Base-by-base conservation (phyloP, 2,797 vertebrate genomes). In the Channallabes apus region DNA sequence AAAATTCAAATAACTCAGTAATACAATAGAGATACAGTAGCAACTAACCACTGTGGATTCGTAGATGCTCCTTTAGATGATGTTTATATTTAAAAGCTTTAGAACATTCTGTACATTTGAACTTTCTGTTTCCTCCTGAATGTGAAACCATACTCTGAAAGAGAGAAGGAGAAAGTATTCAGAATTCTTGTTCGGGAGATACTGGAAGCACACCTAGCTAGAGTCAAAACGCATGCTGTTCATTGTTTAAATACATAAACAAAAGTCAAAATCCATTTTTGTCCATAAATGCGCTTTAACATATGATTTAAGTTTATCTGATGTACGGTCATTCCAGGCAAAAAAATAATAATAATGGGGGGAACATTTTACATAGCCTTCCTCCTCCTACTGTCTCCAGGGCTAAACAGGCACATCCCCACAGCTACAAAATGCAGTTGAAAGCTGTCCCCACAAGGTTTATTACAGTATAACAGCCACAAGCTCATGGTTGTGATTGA, bases 11-110 rank as follows among this genome's bases (percentile, higher is more conserved):
- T 54, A 18, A 54, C 54, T 14, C 29, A 35, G 12, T 9, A 4
- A 76, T 56, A 73, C 22, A 73, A 22, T 20, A 22, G 0, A 6
- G 80, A 86, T 84, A 58, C 77, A 11, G 3, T 81, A 46, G 29
- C 32, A 51, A 94, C 96, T 97, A 94, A 99, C 98, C 98, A 77
- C 98, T 99, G 93, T 99, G 98, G 89, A 99, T 99, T 92, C 98
- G 96, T 93, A 99, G 95, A 93, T 99, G 98, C 93, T 99, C 98
- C 93, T 99, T 99, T 91, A 99, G 96, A 92, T 99, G 98, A 91
- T 99, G 98, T 88, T 99, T 99, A 89, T 99, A 99, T 91, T 99
- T 99, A 94, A 99, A 99, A 93, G 98, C 98, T 94, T 99, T 99
- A 91, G 95, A 96, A 93, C 98, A 99, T 92, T 99, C 98, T 88